Base-by-base conservation (phyloP, 2,797 vertebrate species). In the Argya squamiceps region DNA sequence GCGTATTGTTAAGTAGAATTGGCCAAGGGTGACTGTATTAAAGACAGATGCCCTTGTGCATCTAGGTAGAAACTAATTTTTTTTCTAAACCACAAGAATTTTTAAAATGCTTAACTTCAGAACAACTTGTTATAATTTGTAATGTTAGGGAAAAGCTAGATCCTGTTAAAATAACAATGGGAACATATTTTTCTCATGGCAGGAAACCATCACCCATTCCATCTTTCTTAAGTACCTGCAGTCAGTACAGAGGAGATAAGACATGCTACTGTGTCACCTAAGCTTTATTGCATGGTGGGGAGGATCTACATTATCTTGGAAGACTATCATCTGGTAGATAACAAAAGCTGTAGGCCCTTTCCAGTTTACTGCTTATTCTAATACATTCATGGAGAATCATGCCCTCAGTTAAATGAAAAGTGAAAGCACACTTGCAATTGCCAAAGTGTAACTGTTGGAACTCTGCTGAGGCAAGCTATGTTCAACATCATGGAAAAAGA, bases 91-190 rank as follows among this genome's bases (percentile, higher is more conserved):
- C 6, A 77, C 3, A n/a, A 4, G 14, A 62, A 22, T 19, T 71
- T 71, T 76, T 16, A 15, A 53, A 91, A 82, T 30, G 2, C 1
- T 70, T 55, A 20, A 43, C 19, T 46, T 84, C 3, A 23, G 55
- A 70, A n/a, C 14, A 56, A 6, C 0, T 0, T n/a, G 3, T 17
- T 68, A 23, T 15, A 34, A 9, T 50, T 73, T 60, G 2, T 20
- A 27, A 36, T 27, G 20, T 15, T 13, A 75, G 5, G 4, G 19
- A 24, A 78, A 78, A 79, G 15, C 13, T 64, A 41, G 1, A 37
- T 58, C 4, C 8, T 52, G 22, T 82, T 67, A 49, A 77, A 75
- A 41, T 50, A 11, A 20, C 49, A 63, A 10, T 5, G 3, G 6
- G 12, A 74, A 21, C 3, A 32, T 2, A 18, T 20, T 69, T 89